Conservation (phyloP, 2,888 invertebrate species). For the Exocentrus adspersus region DNA sequence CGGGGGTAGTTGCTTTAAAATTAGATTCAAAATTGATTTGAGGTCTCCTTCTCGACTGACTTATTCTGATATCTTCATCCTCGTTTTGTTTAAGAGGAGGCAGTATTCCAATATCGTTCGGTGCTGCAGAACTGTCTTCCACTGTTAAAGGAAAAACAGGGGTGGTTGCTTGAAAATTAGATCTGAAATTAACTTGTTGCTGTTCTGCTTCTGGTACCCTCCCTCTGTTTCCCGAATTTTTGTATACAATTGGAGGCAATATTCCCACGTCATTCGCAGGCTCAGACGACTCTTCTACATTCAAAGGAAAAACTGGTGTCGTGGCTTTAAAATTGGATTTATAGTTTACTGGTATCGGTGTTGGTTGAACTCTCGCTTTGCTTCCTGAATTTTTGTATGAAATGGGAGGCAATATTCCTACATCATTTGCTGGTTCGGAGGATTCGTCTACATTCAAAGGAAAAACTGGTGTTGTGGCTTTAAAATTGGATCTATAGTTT, state of each 20-base stretch:
- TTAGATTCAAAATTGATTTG: conserved; percentile 45
- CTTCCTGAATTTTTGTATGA: conserved; percentile 15
- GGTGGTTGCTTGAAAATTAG: conserved; percentile 51
- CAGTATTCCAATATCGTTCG: conserved; percentile 47
- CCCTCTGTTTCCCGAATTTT: no score
- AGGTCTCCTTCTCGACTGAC: not conserved
- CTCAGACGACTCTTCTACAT: conserved; percentile 41
- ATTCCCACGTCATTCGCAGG: conserved; percentile 37
- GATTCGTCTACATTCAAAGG: conserved; percentile 48
- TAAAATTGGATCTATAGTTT: conserved; percentile 48
- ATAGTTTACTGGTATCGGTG: conserved; percentile 33
- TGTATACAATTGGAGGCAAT: conserved; percentile 37
- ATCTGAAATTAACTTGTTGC: conserved; percentile 44
- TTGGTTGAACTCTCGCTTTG: no score
- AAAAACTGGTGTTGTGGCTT: conserved; percentile 53
- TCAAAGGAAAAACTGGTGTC: conserved; percentile 51
- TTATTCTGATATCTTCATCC: not conserved
- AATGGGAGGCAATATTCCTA: conserved; percentile 42
- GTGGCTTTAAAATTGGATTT: conserved; percentile 50
- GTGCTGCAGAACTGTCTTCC: conserved; percentile 47
- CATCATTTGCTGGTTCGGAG: conserved; percentile 30
- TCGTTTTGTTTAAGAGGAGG: conserved; percentile 42
- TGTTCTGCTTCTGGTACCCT: not conserved
- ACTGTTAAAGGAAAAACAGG: conserved; percentile 53
- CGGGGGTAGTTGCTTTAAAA: conserved; percentile 51